Evolutionary conservation across 2,888 invertebrate genomes (phyloP).

Genomic region (Drosophila meridionalis): DNA sequence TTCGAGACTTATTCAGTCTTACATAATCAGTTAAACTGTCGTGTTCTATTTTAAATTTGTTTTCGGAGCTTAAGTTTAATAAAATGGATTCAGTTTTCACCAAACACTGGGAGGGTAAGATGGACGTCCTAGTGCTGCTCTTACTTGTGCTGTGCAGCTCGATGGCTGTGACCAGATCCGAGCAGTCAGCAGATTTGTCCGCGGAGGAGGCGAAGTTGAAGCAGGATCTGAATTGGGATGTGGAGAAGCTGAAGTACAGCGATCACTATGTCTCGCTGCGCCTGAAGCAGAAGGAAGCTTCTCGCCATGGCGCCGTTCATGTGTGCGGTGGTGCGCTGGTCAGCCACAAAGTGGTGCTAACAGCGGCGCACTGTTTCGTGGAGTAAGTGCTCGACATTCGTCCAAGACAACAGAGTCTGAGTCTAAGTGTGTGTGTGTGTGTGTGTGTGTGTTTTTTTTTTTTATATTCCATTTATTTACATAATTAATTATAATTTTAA

Average conservation of each 20-base stretch:
- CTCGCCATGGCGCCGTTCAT: conserved; percentile 6
- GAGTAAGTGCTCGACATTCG: conserved; percentile 21
- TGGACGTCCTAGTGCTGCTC: background rate
- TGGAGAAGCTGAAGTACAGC: background rate
- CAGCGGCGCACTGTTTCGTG: conserved; percentile 37
- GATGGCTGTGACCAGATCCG: background rate
- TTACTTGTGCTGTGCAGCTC: background rate
- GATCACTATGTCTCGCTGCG: conserved; percentile 23
- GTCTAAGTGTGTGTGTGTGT: background rate
- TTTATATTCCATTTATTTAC: background rate
- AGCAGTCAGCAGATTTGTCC: background rate
- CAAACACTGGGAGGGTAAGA: background rate
- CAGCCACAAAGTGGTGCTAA: background rate
- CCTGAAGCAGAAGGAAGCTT: background rate
- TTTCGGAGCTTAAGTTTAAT: background rate
- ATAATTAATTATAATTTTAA: no score
- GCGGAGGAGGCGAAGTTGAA: background rate
- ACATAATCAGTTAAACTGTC: background rate
- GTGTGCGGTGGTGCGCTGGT: conserved; percentile 31
- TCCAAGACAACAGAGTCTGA: background rate
- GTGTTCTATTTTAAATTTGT: background rate
- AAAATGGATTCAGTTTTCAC: background rate
- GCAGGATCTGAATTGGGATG: background rate
- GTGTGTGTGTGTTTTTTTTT: background rate
- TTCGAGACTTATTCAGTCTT: background rate